Evolutionary conservation across 2,797 vertebrate genomes (phyloP).

Genomic region (Pristis pectinata): DNA sequence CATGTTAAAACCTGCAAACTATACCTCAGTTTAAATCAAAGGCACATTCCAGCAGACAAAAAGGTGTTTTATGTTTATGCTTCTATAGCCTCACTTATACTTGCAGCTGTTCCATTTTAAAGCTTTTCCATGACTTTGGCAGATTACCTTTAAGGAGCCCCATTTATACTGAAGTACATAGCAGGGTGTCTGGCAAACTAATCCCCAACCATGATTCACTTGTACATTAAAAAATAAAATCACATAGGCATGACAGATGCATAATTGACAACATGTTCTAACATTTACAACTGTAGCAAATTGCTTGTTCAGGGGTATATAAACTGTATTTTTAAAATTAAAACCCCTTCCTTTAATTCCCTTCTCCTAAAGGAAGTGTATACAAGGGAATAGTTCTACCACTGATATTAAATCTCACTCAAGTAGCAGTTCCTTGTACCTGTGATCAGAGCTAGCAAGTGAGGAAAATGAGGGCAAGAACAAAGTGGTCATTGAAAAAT

Average conservation of each 20-base stretch:
- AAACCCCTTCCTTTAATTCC: not conserved
- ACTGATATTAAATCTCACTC: not conserved
- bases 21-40: not conserved
- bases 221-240: not conserved
- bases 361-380: not conserved
- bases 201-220: not conserved
- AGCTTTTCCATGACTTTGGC: not conserved
- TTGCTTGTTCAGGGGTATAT: not conserved
- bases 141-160: conserved; percentile 25
- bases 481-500: not conserved
- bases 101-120: conserved; percentile 19
- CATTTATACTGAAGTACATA: not conserved
- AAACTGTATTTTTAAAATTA: not conserved
- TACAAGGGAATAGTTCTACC: not conserved
- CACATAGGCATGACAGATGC: not conserved
- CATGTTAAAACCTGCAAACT: conserved; percentile 8
- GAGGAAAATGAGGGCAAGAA: not conserved
- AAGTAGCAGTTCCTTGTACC: not conserved
- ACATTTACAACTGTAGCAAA: not conserved
- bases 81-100: not conserved
- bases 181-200: not conserved
- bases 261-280: not conserved
- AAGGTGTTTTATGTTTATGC: not conserved
- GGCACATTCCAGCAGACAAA: conserved; percentile 8
- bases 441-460: not conserved